Evolutionary conservation across 2,113 vertebrate species (phyloP), one percentile per base, ranked within the genome.

Genomic region (Pangasianodon hypophthalmus): DNA sequence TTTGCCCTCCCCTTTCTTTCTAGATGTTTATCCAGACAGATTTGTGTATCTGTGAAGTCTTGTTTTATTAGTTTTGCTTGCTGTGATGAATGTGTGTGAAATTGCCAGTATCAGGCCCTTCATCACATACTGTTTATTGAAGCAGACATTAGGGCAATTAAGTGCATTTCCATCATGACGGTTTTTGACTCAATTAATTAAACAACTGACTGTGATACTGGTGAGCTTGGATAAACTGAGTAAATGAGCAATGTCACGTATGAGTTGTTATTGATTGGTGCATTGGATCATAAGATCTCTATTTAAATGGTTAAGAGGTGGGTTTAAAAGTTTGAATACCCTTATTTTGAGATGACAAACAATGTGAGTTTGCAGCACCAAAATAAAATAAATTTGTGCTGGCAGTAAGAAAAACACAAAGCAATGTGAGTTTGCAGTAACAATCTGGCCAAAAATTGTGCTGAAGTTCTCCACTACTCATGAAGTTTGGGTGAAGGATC

Each of bases 1-100:
- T 58, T 56, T 82, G 52, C 71, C 60, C 82, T 77, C 71, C 37
- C 80, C 26, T 60, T 64, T 44, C 77, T 67, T 62, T 64, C 75
- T 48, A 21, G 29, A 64, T 88, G 83, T 85, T 89, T 85, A 89
- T 89, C 56, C 41, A 89, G 46, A 60, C 88, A 62, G 69, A 60
- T 48, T 82, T 87, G 73, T 87, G 32, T 87, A 82, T 41, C 18
- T 85, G 71, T 80, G 73, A 14, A 67, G 69, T 50, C 46, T 29
- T 80, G 90, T 86, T 64, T 64, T 67, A 54, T 81, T 56, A 58
- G 84, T 81, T 88, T 88, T 88, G 73, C 86, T 88, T 89, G 86
- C 80, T n/a, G 48, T 90, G 79, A 73, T 85, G 44, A 85, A 67
- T 86, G 73, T 80, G 86, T 87, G 85, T 77, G 85, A 48, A 37